These are phyloP conservation scores for Tinea pellionella DNA, from an alignment of 2,888 invertebrate species.

Conservation along the genomic window DNA sequence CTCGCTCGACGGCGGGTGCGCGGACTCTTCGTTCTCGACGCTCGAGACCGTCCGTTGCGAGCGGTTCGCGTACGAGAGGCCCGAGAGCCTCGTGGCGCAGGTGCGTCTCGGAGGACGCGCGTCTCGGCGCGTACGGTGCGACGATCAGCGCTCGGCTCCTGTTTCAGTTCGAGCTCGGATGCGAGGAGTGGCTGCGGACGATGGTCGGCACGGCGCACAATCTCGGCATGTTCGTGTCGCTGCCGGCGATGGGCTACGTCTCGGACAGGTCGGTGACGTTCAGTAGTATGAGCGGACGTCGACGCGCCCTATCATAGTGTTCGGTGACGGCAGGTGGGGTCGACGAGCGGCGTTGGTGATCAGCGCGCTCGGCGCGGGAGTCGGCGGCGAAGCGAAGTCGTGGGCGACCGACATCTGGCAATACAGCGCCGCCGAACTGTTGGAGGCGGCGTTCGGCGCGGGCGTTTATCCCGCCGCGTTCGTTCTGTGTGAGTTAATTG, in stretches of 20 bases:
- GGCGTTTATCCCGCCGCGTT: constrained; percentile 71
- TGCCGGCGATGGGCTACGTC: constrained; percentile 76
- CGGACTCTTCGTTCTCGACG: constrained; percentile 41
- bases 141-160: not conserved
- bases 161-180: constrained; percentile 52
- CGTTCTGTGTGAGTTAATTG: constrained; percentile 70
- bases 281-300: too few relatives aligned
- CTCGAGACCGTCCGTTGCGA: constrained; percentile 38
- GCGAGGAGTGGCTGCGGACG: constrained; percentile 78
- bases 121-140: not conserved
- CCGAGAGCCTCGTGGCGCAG: constrained; percentile 65
- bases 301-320: not conserved
- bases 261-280: constrained; percentile 72
- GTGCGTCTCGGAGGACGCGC: constrained; percentile 37
- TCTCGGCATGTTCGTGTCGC: constrained; percentile 77
- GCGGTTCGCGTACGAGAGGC: constrained; percentile 53
- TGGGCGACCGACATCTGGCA: constrained; percentile 62
- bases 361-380: constrained; percentile 57
- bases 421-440: constrained; percentile 63
- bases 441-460: constrained; percentile 66
- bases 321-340: constrained; percentile 74
- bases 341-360: constrained; percentile 70
- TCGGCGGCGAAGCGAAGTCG: constrained; percentile 66
- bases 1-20: constrained; percentile 32
- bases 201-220: constrained; percentile 81